Evolutionary conservation across 1,140 invertebrate species (phyloP).

Genomic region (Leptopilina boulardi): DNA sequence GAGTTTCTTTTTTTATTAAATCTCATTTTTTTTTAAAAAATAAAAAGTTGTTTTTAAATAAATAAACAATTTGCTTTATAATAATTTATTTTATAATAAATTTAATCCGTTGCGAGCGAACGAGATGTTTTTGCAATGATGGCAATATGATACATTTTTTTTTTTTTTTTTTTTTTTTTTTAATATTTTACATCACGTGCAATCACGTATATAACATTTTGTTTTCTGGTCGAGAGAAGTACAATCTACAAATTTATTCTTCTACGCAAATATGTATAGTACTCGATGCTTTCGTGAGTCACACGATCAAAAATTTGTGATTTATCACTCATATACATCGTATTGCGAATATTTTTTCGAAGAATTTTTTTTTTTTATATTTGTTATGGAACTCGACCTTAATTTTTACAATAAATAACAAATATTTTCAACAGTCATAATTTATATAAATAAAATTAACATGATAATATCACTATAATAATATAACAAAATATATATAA

Average conservation of each 20-base stretch:
- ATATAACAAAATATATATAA: not conserved
- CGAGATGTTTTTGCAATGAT: conserved; percentile 46
- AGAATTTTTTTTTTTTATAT: not conserved
- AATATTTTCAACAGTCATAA: not conserved
- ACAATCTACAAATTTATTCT: conserved; percentile 45
- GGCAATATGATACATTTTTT: conserved; percentile 66
- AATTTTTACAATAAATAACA: not conserved
- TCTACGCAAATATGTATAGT: conserved; percentile 57
- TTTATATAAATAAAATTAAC: too few relatives aligned
- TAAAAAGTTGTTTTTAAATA: not conserved
- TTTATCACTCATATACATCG: conserved; percentile 13
- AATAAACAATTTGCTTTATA: conserved; percentile 60
- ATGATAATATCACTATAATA: not conserved
- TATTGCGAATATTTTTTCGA: not conserved
- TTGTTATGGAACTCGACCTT: conserved; percentile 22
- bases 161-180: conserved; percentile 69
- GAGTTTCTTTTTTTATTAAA: not conserved
- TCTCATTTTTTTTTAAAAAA: too few relatives aligned
- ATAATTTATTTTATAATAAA: conserved; percentile 76
- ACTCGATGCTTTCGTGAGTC: conserved; percentile 53
- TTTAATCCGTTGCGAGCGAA: conserved; percentile 61
- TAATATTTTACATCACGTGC: conserved; percentile 70
- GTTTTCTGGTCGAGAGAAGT: conserved; percentile 62
- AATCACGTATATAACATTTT: conserved; percentile 59
- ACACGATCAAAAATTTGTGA: conserved; percentile 44